Conservation (phyloP, 2,113 vertebrate species). For the Thomomys bottae region DNA sequence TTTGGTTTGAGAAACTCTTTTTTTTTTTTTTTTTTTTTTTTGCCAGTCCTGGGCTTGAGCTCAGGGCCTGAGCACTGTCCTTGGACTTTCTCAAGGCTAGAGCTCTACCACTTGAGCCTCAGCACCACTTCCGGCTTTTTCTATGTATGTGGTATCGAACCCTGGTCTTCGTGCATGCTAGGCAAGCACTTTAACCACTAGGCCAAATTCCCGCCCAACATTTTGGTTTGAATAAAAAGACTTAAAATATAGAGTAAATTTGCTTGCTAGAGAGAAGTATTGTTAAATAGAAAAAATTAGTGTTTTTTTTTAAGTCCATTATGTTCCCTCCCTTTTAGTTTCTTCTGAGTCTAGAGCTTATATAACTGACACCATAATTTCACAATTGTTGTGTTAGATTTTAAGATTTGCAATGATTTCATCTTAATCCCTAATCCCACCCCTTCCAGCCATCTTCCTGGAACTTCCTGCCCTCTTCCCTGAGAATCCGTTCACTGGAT, state of each 20-base stretch:
- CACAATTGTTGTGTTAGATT: background rate
- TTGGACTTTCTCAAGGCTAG: too few relatives aligned
- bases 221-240: constrained; percentile 3
- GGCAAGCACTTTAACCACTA: too few relatives aligned
- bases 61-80: too few relatives aligned
- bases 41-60: too few relatives aligned
- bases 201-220: too few relatives aligned
- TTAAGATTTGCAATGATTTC: constrained; percentile 27
- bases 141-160: too few relatives aligned
- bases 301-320: constrained; percentile 40
- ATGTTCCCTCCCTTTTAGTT: background rate
- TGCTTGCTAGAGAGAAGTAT: constrained; percentile 19
- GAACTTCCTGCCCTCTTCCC: constrained; percentile 51
- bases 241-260: background rate
- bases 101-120: too few relatives aligned
- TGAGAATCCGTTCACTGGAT: constrained; percentile 69
- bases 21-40: too few relatives aligned
- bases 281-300: constrained; percentile 9
- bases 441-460: constrained; percentile 40
- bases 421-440: background rate
- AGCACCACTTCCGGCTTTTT: too few relatives aligned
- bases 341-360: constrained; percentile 3
- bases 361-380: background rate
- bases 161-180: too few relatives aligned
- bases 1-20: background rate